Percentiles rank a stretch among this genome's conserved stretches.
phyloP scores from a whole-genome alignment of 2,797 vertebrate species.

The Pantherophis alleghaniensis region DNA sequence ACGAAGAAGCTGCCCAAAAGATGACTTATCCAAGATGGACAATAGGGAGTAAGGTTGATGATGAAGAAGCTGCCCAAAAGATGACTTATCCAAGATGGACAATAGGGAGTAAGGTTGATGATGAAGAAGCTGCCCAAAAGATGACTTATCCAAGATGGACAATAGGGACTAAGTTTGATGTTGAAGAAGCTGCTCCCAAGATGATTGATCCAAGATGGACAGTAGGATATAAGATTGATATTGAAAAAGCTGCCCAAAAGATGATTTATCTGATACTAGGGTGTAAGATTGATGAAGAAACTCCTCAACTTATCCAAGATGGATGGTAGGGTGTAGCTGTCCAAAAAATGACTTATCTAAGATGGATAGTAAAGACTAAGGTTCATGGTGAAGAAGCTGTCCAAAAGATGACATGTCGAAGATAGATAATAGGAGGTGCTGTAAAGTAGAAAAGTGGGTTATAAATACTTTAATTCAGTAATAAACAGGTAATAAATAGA shows the following conservation, averaged over 20 bases:
- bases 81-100: neutral
- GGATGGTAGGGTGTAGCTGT: neutral
- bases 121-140: neutral
- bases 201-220: no score
- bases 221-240: fast-evolving
- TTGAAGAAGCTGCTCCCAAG: neutral
- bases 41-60: neutral
- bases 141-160: no score
- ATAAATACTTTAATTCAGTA: neutral
- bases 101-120: neutral
- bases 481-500: neutral
- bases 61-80: neutral
- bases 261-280: no score
- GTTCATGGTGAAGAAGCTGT: neutral
- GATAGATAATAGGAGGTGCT: neutral
- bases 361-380: neutral
- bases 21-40: no score
- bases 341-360: neutral
- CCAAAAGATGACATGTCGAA: neutral
- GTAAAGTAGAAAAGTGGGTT: neutral
- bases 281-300: neutral
- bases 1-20: no score
- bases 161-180: fast-evolving
- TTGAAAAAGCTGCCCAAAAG: neutral
- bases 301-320: neutral